Base-by-base conservation (phyloP, 2,888 invertebrate species). In the Tipula confusa region DNA sequence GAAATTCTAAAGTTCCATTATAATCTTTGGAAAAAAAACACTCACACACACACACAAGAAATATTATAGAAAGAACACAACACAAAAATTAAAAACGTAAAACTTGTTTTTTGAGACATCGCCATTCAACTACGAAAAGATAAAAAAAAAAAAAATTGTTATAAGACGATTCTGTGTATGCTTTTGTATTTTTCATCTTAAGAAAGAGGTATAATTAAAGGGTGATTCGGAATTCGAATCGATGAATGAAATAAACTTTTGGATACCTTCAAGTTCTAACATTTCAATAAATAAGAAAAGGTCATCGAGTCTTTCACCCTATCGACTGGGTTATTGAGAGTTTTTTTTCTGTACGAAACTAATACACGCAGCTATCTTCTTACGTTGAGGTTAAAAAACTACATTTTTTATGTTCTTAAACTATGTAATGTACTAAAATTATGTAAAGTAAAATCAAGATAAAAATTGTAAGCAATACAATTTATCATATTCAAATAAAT, bases 1-100 rank as follows among this genome's bases (percentile, higher is more conserved):
- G 64, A 64, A 64, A 64, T 64, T 64, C 64, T 64, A 64, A 64
- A 64, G 64, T 64, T 64, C 24, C 64, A 64, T 64, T 64, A 64
- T 64, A 64, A 64, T 64, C 64, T 64, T 24, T 24, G 1, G 9
- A 48, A 48, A 64, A 24, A 64, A 6, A 64, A 64, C 3, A 13
- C 3, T 38, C n/a, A 64, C 3, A 64, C 18, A 64, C 3, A 64
- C 18, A 24, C 7, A 9, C 24, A 64, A 64, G 24, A 64, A 64
- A 64, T 64, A 24, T 64, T 64, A 64, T 64, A 64, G 64, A 64
- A 64, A 43, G 43, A 43, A 24, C 64, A 64, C 64, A 64, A 64
- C 24, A 64, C 64, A 64, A 64, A 64, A 64, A 24, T 64, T 64
- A 64, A 64, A 64, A 64, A 64, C 15, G 3, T 64, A 24, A 64